These are phyloP conservation scores for Xestia ashworthii DNA, from an alignment of 2,888 invertebrate genomes.

Conservation along the genomic window DNA sequence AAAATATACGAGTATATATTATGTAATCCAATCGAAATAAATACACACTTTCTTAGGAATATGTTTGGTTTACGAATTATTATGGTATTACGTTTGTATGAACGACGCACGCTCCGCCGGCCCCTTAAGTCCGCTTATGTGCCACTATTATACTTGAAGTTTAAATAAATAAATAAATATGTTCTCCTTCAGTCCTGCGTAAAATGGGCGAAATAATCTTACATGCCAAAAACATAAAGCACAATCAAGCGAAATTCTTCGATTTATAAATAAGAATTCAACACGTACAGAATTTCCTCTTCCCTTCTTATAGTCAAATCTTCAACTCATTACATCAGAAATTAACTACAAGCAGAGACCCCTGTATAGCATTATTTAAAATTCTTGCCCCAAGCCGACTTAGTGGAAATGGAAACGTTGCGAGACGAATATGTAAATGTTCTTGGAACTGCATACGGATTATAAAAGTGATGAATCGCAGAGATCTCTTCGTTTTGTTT, in stretches of 20 bases:
- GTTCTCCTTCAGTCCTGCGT: not conserved
- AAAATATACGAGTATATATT: too few relatives aligned
- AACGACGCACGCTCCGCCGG: too few relatives aligned
- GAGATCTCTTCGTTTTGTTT: not conserved
- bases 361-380: not conserved
- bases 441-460: conserved; percentile 31
- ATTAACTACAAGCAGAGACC: not conserved
- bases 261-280: not conserved
- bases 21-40: too few relatives aligned
- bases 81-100: too few relatives aligned
- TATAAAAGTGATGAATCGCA: conserved; percentile 25
- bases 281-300: not conserved
- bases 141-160: too few relatives aligned
- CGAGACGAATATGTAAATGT: conserved; percentile 29
- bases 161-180: not conserved
- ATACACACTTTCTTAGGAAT: too few relatives aligned
- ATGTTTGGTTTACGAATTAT: too few relatives aligned
- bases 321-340: not conserved
- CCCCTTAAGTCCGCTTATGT: too few relatives aligned
- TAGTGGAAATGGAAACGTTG: not conserved
- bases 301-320: not conserved
- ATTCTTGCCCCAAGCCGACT: not conserved
- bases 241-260: not conserved
- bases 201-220: not conserved
- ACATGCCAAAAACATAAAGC: not conserved